Conservation (phyloP, 2,797 vertebrate genomes). For the Darevskia mixta region DNA sequence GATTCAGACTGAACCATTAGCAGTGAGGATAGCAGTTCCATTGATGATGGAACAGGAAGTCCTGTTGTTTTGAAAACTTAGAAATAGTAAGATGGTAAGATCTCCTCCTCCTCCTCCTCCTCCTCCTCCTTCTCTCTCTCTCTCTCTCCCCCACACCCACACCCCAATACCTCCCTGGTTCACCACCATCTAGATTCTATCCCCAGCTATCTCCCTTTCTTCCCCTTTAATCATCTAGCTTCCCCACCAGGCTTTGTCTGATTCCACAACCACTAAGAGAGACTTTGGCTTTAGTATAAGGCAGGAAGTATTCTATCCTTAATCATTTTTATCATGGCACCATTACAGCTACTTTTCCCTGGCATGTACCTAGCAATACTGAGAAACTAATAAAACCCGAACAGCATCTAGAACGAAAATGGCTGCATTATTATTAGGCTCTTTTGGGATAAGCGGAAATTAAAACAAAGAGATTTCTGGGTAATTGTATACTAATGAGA, state of each 20-base stretch:
- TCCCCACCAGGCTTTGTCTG: not conserved
- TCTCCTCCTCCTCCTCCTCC: no score
- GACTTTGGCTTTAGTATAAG: not conserved
- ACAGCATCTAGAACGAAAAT: constrained; percentile 30
- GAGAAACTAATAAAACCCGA: constrained; percentile 38
- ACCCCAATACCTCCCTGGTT: not conserved
- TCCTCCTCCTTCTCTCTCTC: not conserved
- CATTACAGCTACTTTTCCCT: constrained; percentile 17
- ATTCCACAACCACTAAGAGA: not conserved
- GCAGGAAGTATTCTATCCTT: not conserved
- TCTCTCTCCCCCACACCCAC: not conserved
- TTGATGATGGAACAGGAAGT: not conserved
- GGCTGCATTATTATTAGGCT: constrained; percentile 32
- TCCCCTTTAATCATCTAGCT: not conserved
- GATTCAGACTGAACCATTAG: no score
- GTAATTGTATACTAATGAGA: constrained; percentile 39
- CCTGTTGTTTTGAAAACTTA: no score
- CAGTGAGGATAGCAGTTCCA: no score
- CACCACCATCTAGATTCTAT: not conserved
- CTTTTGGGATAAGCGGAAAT: constrained; percentile 40
- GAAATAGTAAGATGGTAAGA: not conserved
- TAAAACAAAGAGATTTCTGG: constrained; percentile 40
- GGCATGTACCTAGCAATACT: constrained; percentile 8
- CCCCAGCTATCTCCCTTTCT: not conserved
- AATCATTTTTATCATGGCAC: constrained; percentile 2